Evolutionary conservation across 1,140 invertebrate genomes (phyloP), one percentile per base, ranked within the genome.

Genomic region (Adelges cooleyi): DNA sequence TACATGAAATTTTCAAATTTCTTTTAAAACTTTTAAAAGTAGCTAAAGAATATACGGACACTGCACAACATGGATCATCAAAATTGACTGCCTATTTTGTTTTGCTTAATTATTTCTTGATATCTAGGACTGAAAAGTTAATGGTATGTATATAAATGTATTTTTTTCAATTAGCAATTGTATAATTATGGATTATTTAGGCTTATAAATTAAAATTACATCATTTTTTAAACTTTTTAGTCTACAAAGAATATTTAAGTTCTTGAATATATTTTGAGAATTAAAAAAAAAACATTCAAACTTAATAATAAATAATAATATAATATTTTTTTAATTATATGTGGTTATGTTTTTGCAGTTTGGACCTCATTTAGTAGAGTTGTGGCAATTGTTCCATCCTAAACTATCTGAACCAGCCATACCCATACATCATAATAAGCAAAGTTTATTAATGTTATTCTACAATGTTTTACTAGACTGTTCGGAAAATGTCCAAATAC

Each of bases 301-400:
- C n/a, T n/a, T n/a, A n/a, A n/a, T n/a, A n/a, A n/a, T n/a, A n/a
- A n/a, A n/a, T n/a, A n/a, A n/a, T n/a, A n/a, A n/a, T n/a, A n/a
- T n/a, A n/a, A n/a, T n/a, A n/a, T n/a, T n/a, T 9, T 52, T 36
- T 29, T 27, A 2, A 56, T 67, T 70, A 67, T 54, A 67, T 54
- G 62, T n/a, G n/a, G n/a, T n/a, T n/a, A 62, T 67, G 69, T 69
- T 49, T 71, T 77, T 77, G 2, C 75, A 89, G 85, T 89, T 89
- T 74, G 86, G 89, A 54, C 85, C 89, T 73, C 92, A 90, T 78
- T 89, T 95, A 75, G 80, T 86, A 65, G 89, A 94, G 72, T 75
- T 96, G 38, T 96, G 92, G 92, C 87, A 92, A 68, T 76, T 96
- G 51, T 95, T 95, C 76, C 92, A 95, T 77, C 92, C 92, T 18